Percentiles rank a stretch among this genome's conserved stretches.
phyloP scores from a whole-genome alignment of 2,113 vertebrate genomes.

The Ophthalmolycus amberensis region DNA sequence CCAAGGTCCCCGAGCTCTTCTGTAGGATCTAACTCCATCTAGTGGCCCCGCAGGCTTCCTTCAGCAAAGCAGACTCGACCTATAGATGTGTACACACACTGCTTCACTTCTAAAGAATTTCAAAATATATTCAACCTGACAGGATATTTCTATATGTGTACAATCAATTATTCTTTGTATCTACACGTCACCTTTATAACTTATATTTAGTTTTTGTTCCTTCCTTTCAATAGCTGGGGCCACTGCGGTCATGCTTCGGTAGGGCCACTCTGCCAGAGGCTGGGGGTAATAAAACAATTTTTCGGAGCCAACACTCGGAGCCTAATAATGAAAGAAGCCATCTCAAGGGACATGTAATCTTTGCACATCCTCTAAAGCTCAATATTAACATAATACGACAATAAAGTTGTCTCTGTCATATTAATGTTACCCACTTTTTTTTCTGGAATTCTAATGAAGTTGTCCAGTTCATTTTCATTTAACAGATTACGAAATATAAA shows the following conservation, averaged over 20 bases:
- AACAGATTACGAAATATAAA: slow-evolving; percentile 85
- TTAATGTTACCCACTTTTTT: slow-evolving; percentile 79
- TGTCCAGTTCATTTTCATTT: slow-evolving; percentile 80
- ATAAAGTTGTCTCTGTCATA: slow-evolving; percentile 86
- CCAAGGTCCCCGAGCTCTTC: slow-evolving; percentile 71
- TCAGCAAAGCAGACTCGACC: slow-evolving; percentile 49
- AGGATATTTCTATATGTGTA: not conserved
- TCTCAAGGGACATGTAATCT: slow-evolving; percentile 81
- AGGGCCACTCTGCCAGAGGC: slow-evolving; percentile 50
- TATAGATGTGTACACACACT: slow-evolving; percentile 1
- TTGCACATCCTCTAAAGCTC: slow-evolving; percentile 83
- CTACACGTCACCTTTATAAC: not conserved
- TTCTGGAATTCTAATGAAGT: slow-evolving; percentile 81
- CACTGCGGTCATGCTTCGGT: slow-evolving; percentile 27
- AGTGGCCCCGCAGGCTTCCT: slow-evolving; percentile 76
- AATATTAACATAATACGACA: slow-evolving; percentile 82
- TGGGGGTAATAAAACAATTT: slow-evolving; percentile 71
- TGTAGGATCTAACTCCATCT: slow-evolving; percentile 87
- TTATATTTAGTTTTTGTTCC: not conserved
- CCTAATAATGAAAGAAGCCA: slow-evolving; percentile 77
- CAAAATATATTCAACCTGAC: not conserved
- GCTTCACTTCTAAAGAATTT: not conserved
- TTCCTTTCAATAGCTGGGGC: not conserved
- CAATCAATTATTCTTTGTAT: slow-evolving; percentile 1
- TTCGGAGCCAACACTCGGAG: slow-evolving; percentile 60